Evolutionary conservation across 1,140 invertebrate genomes (phyloP).

Genomic region (Lordiphosa collinella): DNA sequence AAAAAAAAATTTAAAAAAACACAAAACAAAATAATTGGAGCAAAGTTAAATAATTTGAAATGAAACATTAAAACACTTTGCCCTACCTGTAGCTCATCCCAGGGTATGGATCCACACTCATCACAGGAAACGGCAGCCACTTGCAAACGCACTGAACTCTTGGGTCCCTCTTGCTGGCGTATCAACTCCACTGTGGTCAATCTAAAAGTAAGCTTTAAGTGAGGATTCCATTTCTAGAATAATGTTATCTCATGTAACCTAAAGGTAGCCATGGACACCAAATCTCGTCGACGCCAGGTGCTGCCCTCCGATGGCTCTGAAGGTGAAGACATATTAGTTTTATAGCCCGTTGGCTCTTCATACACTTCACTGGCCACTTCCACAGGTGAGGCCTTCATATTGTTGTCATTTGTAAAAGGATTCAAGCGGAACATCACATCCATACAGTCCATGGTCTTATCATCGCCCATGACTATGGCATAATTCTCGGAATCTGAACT

Average conservation of each 20-base stretch:
- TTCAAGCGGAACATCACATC: conserved; percentile 83
- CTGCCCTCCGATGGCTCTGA: conserved; percentile 90
- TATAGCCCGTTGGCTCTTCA: conserved; percentile 84
- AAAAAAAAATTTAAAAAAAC: conserved; percentile 32
- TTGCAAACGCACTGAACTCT: conserved; percentile 88
- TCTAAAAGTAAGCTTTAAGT: conserved; percentile 60
- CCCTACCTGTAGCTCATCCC: conserved; percentile 95
- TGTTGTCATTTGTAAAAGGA: conserved; percentile 79
- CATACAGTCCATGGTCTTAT: conserved; percentile 84
- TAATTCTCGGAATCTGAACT: conserved; percentile 91
- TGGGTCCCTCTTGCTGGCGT: conserved; percentile 88
- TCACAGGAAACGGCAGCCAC: conserved; percentile 87
- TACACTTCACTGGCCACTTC: conserved; percentile 93
- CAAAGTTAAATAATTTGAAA: conserved; percentile 12
- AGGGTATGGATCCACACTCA: conserved; percentile 92
- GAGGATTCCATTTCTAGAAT: background rate
- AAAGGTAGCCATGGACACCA: conserved; percentile 82
- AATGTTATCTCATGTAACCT: conserved; percentile 35
- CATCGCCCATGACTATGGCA: conserved; percentile 84
- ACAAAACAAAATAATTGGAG: conserved; percentile 33
- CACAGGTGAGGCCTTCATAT: conserved; percentile 81
- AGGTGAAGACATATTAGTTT: conserved; percentile 84
- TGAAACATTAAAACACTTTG: conserved; percentile 3
- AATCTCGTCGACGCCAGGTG: conserved; percentile 88
- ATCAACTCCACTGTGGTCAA: conserved; percentile 90